Base-by-base conservation (phyloP, 2,797 vertebrate species). In the Saxicola maurus region DNA sequence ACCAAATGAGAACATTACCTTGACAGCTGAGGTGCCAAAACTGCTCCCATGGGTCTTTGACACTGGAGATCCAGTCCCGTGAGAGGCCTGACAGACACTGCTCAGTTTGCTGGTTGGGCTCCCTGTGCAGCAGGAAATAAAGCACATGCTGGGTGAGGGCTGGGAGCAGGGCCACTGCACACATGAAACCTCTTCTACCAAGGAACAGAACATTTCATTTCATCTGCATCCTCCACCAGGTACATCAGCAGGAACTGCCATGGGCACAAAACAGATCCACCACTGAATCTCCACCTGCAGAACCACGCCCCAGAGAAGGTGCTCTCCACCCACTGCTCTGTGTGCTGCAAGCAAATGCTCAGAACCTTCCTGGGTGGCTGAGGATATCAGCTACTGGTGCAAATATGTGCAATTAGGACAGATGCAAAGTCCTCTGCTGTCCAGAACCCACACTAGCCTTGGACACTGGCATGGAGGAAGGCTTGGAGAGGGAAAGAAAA, bases 31-130 rank as follows among this genome's bases (percentile, higher is more conserved):
- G 15, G 98, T 98, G 85, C 99, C 97, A 94, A 99, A 98, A 95
- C 97, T 98, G 94, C 98, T 98, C 28, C 98, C 97, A 64, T 99
- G 99, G 94, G 98, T 98, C 98, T 99, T 99, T 65, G 98, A 98
- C 43, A 98, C 96, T 24, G 99, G 99, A 76, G 99, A 99, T 59
- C 96, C 98, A 56, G 99, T 93, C 67, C 98, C 98, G 13, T 98
- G 97, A 73, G 97, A 95, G 62, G 94, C 83, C 91, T 97, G 99
- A 76, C 97, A 97, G 60, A 96, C 92, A 51, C 72, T 90, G 64
- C 97, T 96, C 89, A 97, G 98, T 95, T 99, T 99, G 95, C 97
- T 96, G 30, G 98, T 98, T 13, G 98, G 98, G 95, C 98, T 99
- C 95, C 98, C 99, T 99, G 77, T 0, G 1, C 28, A 73, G 73